Evolutionary conservation across 2,888 invertebrate species (phyloP).

Genomic region (Hydroisotoma schaefferi): DNA sequence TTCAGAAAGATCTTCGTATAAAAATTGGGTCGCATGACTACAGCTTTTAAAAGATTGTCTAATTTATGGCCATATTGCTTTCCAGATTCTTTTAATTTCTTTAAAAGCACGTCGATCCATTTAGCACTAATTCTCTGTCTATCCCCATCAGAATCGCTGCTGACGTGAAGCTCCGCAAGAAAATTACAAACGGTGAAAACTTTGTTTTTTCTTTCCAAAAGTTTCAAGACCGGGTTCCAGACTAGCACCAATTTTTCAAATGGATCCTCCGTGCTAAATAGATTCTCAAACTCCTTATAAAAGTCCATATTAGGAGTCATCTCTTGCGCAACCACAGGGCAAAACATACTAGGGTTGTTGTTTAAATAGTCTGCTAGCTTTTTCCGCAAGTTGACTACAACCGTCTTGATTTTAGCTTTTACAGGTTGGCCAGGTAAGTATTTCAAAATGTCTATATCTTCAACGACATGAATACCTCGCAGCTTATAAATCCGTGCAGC

Average conservation of each 20-base stretch:
- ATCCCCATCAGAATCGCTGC: constrained; percentile 7
- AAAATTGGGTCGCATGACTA: constrained; percentile 27
- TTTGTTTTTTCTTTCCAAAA: constrained; percentile 29
- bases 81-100: constrained; percentile 25
- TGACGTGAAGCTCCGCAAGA: constrained; percentile 19
- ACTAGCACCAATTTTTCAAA: constrained; percentile 24
- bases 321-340: constrained; percentile 24
- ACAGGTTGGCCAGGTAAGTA: constrained; percentile 3
- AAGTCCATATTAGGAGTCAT: constrained; percentile 37
- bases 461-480: constrained; percentile 21
- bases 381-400: constrained; percentile 18
- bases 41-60: constrained; percentile 15
- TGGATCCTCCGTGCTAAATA: constrained; percentile 16
- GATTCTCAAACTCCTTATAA: constrained; percentile 22
- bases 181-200: constrained; percentile 18
- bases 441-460: constrained; percentile 31
- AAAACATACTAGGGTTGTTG: constrained; percentile 21
- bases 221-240: constrained; percentile 34
- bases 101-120: constrained; percentile 2
- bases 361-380: constrained; percentile 18
- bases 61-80: constrained; percentile 26
- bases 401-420: constrained; percentile 29
- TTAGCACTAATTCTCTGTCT: constrained; percentile 10
- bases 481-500: constrained; percentile 41
- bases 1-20: constrained; percentile 23